Conservation (phyloP, 2,113 vertebrate genomes). For the Dunckerocampus dactyliophorus region DNA sequence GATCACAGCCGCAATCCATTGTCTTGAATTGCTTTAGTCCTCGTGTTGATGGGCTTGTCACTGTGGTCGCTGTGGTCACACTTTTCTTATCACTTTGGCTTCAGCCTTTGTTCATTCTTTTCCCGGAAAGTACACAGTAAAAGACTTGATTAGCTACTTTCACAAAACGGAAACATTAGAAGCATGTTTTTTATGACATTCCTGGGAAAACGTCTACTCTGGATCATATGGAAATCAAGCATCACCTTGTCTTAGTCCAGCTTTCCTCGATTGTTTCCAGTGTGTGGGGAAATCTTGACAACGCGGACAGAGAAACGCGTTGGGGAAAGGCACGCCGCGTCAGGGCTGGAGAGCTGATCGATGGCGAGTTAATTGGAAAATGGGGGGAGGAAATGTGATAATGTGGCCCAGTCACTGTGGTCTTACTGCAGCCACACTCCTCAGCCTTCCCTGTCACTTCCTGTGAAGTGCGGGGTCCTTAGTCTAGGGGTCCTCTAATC, state of each 20-base stretch:
- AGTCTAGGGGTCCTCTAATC: constrained; percentile 47
- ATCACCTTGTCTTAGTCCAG: neutral
- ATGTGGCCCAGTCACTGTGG: constrained; percentile 48
- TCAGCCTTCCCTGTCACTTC: neutral
- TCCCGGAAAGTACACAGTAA: neutral
- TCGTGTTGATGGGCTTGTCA: constrained; percentile 13
- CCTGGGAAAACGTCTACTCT: too few species aligned
- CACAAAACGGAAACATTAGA: neutral
- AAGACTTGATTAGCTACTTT: neutral
- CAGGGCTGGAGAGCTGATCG: constrained; percentile 45
- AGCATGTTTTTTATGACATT: neutral
- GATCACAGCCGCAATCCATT: constrained; percentile 4
- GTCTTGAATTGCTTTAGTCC: neutral
- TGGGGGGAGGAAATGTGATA: constrained; percentile 62
- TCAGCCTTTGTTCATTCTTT: constrained; percentile 5
- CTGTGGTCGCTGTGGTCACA: neutral
- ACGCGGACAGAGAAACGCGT: constrained; percentile 43
- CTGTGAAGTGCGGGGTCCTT: constrained; percentile 30
- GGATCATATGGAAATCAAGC: neutral
- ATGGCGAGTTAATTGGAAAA: constrained; percentile 66
- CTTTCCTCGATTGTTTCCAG: constrained; percentile 23
- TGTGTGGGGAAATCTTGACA: constrained; percentile 29
- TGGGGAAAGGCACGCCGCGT: constrained; percentile 30
- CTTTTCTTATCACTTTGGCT: constrained; percentile 8
- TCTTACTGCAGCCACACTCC: constrained; percentile 30